Conservation (phyloP, 2,888 invertebrate species). For the Globia sparganii region DNA sequence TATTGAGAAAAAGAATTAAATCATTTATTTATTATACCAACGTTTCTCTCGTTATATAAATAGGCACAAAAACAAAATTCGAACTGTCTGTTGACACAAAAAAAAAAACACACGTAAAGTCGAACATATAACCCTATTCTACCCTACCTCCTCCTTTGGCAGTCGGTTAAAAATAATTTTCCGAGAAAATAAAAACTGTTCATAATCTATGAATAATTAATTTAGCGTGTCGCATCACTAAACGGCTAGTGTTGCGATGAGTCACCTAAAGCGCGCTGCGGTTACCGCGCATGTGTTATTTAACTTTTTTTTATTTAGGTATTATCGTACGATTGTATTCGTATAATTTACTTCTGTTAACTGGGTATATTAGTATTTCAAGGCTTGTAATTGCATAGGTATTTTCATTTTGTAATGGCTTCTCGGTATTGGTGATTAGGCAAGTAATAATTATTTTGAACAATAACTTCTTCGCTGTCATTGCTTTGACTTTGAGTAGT, state of each 20-base stretch:
- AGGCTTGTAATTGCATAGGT: conserved; percentile 39
- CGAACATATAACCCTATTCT: too few relatives aligned
- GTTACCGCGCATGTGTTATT: conserved; percentile 69
- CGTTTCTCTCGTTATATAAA: neutral
- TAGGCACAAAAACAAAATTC: neutral
- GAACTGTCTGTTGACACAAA: neutral
- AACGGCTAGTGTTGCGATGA: conserved; percentile 72
- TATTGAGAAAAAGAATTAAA: neutral
- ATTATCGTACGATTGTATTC: conserved; percentile 57
- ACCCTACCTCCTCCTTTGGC: too few relatives aligned
- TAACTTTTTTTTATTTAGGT: conserved; percentile 60
- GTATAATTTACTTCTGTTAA: conserved; percentile 63
- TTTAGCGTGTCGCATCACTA: conserved; percentile 65
- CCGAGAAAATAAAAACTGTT: neutral
- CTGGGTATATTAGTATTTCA: conserved; percentile 39
- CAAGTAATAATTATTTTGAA: neutral
- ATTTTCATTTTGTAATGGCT: conserved; percentile 51
- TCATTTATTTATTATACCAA: neutral
- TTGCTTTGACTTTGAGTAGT: neutral
- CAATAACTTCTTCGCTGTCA: neutral
- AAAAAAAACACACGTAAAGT: too few relatives aligned
- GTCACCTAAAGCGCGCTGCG: conserved; percentile 71
- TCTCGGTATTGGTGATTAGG: neutral
- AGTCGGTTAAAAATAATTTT: too few relatives aligned
- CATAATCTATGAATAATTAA: conserved; percentile 61